Percentiles rank a stretch among this genome's conserved stretches.
These are phyloP conservation scores for Anomalospiza imberbis DNA, from an alignment of 2,797 vertebrate species.

Conservation along the genomic window DNA sequence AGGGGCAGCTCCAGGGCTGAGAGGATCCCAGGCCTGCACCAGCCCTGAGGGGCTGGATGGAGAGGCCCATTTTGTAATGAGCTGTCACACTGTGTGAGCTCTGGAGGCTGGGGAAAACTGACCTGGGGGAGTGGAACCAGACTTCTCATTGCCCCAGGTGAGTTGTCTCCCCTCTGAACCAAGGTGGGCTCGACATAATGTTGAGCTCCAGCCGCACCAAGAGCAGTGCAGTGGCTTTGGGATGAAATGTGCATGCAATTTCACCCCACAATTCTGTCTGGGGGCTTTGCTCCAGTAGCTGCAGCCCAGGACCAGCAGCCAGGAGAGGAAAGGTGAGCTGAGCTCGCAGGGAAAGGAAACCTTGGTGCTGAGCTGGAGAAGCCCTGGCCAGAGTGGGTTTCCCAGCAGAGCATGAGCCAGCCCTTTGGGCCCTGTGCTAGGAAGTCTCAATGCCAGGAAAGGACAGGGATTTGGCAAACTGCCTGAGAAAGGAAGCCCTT, in stretches of 20 bases:
- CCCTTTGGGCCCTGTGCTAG: background rate
- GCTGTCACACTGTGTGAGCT: background rate
- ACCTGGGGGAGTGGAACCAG: slow-evolving; percentile 52
- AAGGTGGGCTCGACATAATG: fast-evolving
- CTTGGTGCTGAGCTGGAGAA: background rate
- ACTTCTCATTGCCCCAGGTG: slow-evolving; percentile 40
- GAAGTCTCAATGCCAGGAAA: background rate
- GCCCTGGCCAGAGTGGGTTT: background rate
- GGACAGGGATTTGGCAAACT: background rate
- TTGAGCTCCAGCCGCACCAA: background rate
- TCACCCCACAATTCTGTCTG: too few relatives aligned
- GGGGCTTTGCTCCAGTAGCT: background rate
- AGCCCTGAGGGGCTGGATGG: background rate
- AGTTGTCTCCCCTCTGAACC: background rate
- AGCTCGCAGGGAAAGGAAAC: too few relatives aligned
- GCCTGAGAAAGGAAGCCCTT: too few relatives aligned
- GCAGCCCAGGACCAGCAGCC: background rate
- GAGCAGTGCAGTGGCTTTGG: background rate
- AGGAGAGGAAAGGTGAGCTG: background rate
- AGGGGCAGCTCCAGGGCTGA: background rate
- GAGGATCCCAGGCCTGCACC: background rate
- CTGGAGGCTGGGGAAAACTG: fast-evolving
- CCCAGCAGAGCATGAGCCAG: background rate
- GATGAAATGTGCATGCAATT: background rate
- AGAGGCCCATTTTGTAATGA: slow-evolving; percentile 46